A percentile compares a stretch with the other conserved stretches of the same genome.
phyloP scores from a whole-genome alignment of 2,888 invertebrate species.

The Toxonevra muliebris region DNA sequence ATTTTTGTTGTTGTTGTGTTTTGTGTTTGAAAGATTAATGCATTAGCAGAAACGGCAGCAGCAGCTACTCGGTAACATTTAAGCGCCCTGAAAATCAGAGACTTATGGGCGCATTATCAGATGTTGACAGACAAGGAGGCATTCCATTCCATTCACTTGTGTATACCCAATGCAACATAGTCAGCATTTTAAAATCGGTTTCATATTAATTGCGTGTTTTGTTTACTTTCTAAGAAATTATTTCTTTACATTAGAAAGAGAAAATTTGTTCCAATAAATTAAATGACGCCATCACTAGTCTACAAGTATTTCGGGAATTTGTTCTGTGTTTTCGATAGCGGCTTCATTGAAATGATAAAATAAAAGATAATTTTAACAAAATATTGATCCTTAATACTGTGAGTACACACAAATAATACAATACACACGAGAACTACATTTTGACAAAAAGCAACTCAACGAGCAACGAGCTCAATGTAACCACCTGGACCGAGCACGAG shows the following conservation, averaged over 20 bases:
- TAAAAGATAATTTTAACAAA: too few species aligned
- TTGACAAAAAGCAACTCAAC: too few species aligned
- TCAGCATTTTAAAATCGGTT: not conserved
- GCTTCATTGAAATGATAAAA: too few species aligned
- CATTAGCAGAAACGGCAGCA: constrained; percentile 15
- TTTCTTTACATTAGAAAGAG: not conserved
- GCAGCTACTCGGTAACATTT: not conserved
- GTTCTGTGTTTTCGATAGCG: too few species aligned
- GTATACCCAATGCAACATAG: not conserved
- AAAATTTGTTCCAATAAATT: not conserved
- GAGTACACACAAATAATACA: too few species aligned
- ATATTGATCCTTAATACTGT: too few species aligned
- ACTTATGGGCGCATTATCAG: constrained; percentile 27
- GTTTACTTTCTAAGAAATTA: constrained; percentile 2
- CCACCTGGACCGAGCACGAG: too few species aligned
- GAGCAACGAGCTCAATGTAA: too few species aligned
- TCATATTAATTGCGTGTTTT: not conserved
- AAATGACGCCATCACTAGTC: not conserved
- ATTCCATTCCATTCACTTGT: constrained; percentile 1
- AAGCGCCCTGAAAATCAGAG: not conserved
- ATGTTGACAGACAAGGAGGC: constrained; percentile 30
- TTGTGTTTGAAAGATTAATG: too few species aligned
- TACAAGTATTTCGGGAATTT: not conserved
- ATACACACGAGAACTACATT: too few species aligned
- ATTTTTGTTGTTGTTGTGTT: constrained; percentile 16